Evolutionary conservation across 1,140 invertebrate genomes (phyloP).

Genomic region (Mercenaria mercenaria): DNA sequence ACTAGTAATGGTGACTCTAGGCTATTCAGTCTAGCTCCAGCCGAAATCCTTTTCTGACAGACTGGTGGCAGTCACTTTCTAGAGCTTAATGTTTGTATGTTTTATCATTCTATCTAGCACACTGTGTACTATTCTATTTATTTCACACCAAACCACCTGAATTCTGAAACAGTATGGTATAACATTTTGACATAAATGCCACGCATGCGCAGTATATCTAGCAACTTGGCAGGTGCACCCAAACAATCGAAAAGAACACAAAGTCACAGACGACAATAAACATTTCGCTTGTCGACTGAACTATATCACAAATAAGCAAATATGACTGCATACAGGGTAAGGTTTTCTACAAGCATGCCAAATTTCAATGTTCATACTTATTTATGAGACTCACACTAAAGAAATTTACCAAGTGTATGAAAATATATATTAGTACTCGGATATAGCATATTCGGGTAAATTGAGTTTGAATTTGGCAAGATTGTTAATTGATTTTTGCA

Average conservation of each 20-base stretch:
- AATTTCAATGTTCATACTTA: not conserved
- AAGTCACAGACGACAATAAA: conserved; percentile 16
- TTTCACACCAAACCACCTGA: no score
- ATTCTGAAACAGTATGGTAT: not conserved
- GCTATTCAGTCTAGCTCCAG: no score
- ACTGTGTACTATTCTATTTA: no score
- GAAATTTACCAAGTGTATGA: not conserved
- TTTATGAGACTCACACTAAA: not conserved
- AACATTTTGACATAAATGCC: not conserved
- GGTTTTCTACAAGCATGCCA: not conserved
- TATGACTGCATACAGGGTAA: conserved; percentile 62
- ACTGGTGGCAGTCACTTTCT: no score
- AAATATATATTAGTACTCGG: not conserved
- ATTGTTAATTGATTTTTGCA: no score
- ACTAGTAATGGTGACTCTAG: no score
- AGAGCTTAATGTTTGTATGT: no score
- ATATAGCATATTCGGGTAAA: not conserved
- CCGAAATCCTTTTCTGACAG: no score
- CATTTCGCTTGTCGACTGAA: not conserved
- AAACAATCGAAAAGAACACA: not conserved
- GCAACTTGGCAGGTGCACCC: conserved; percentile 56
- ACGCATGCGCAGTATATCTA: conserved; percentile 60
- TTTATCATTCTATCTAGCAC: no score
- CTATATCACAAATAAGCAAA: not conserved
- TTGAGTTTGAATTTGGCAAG: no score